Base-by-base conservation (phyloP, 2,888 invertebrate species). In the Dicycla oo region DNA sequence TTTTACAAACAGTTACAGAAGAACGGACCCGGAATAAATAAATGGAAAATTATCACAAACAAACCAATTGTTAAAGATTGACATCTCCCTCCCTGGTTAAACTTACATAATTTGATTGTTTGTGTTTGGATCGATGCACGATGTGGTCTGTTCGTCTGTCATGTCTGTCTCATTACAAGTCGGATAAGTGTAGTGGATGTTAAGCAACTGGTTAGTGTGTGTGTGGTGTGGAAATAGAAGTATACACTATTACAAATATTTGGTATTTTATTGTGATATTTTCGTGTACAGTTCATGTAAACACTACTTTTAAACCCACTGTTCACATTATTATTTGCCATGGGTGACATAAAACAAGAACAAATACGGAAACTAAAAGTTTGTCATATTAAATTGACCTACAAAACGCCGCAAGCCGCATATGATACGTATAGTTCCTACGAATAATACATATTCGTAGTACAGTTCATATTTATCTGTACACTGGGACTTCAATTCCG, bases 1-100 rank as follows among this genome's bases (percentile, higher is more conserved):
- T 73, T 80, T 80, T 69, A 78, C 63, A 71, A 81, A 78, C 68
- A 73, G 61, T 80, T 74, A 70, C 64, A 20, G 64, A 68, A 73
- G 72, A 65, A 68, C 65, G 69, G 63, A 74, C 70, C 66, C 40
- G 72, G 72, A 30, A 57, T 65, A 30, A 76, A 58, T 65, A 56
- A 72, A 72, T 73, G 54, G 20, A 51, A 30, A 58, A 65, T 72
- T 75, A 63, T 65, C n/a, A n/a, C n/a, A n/a, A n/a, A n/a, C n/a
- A n/a, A n/a, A n/a, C n/a, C n/a, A n/a, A n/a, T n/a, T n/a, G n/a
- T n/a, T n/a, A n/a, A n/a, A n/a, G n/a, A n/a, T n/a, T n/a, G n/a
- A n/a, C n/a, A n/a, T n/a, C n/a, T n/a, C n/a, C n/a, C n/a, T n/a
- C n/a, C n/a, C n/a, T 34, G 3, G 34, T 45, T 6, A n/a, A 63